These are phyloP conservation scores for Phyllotis vaccarum DNA, from an alignment of 2,797 vertebrate species.

Conservation along the genomic window DNA sequence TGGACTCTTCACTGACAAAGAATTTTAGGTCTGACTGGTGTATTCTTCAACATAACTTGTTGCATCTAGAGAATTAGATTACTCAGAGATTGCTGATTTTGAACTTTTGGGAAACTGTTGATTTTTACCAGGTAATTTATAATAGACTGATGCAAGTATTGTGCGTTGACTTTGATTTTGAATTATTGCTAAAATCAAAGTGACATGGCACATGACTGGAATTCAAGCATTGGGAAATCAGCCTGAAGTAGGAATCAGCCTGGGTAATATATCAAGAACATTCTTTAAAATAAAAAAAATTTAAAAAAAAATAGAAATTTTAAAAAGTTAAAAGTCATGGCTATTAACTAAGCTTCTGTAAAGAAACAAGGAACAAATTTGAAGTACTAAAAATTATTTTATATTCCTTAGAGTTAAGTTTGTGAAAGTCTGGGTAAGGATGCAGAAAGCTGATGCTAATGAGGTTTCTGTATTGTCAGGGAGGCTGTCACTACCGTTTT, in stretches of 20 bases:
- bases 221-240: neutral
- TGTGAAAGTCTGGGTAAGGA: neutral
- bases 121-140: constrained; percentile 51
- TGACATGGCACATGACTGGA: neutral
- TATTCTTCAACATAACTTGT: neutral
- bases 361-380: constrained; percentile 39
- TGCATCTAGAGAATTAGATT: constrained; percentile 28
- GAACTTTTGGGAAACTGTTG: constrained; percentile 33
- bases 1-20: neutral
- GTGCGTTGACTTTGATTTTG: constrained; percentile 9
- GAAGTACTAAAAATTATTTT: neutral
- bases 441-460: neutral
- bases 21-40: neutral
- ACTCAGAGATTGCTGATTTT: constrained; percentile 40
- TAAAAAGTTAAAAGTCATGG: neutral
- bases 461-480: neutral
- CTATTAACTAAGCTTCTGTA: constrained; percentile 5
- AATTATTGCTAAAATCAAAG: neutral
- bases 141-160: neutral
- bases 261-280: neutral
- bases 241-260: neutral
- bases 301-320: neutral
- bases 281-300: neutral
- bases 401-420: constrained; percentile 34
- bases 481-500: neutral